Conservation (phyloP, 2,113 vertebrate species). For the Climacteris rufus region DNA sequence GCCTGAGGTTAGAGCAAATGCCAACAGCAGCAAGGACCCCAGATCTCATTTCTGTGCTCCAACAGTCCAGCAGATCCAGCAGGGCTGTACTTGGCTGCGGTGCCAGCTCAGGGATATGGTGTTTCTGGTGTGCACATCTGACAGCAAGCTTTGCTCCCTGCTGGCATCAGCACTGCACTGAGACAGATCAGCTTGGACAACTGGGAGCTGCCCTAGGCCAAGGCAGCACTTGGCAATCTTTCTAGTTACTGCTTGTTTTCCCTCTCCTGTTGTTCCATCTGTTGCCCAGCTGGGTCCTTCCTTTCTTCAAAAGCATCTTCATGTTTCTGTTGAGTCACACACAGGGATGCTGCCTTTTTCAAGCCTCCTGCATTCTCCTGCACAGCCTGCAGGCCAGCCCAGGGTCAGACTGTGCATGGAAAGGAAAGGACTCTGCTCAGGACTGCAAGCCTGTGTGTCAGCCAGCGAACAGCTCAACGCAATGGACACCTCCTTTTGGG, state of each 20-base stretch:
- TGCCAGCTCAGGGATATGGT: not conserved
- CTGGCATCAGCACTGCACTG: not conserved
- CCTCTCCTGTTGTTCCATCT: not conserved
- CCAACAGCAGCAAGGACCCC: not conserved
- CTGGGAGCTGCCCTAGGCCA: not conserved
- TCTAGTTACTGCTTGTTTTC: not conserved
- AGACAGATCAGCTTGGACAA: not conserved
- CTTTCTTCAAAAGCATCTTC: conserved; percentile 43
- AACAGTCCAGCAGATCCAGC: not conserved
- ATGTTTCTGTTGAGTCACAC: not conserved
- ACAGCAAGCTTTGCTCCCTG: not conserved
- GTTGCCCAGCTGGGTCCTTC: not conserved
- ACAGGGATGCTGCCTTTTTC: not conserved
- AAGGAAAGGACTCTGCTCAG: not conserved
- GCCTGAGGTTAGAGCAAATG: not conserved
- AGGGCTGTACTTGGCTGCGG: not conserved
- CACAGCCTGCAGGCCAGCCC: not conserved
- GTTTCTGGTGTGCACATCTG: not conserved
- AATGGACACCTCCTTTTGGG: not conserved
- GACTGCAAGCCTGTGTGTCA: not conserved
- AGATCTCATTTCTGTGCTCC: not conserved
- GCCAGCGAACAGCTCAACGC: not conserved
- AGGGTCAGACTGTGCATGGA: not conserved
- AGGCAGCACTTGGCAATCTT: not conserved
- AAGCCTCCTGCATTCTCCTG: not conserved